A percentile compares a stretch with the other conserved stretches of the same genome.
These are phyloP conservation scores for Apamea monoglypha DNA, from an alignment of 2,888 invertebrate genomes.

Conservation along the genomic window DNA sequence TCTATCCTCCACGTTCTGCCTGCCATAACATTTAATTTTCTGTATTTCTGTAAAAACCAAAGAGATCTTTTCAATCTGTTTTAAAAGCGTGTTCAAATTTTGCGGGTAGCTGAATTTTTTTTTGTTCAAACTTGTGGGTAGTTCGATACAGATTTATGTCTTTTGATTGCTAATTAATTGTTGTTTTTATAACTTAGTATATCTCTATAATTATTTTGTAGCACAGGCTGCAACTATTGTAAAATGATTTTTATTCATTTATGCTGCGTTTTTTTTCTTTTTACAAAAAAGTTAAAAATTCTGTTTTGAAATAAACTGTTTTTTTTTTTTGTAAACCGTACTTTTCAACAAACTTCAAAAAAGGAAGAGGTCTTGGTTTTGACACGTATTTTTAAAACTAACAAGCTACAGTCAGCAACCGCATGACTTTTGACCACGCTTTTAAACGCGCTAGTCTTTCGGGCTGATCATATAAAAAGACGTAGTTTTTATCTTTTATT, in stretches of 20 bases:
- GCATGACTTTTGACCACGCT: slow-evolving; percentile 54
- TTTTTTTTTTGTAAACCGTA: neutral
- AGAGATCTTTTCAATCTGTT: slow-evolving; percentile 64
- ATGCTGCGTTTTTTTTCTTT: too few species aligned
- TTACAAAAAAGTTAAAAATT: too few species aligned
- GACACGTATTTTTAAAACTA: neutral
- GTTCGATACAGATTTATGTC: neutral
- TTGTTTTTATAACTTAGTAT: neutral
- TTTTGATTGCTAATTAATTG: neutral
- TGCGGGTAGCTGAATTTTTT: slow-evolving; percentile 16
- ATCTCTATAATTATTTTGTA: neutral
- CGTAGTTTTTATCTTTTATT: slow-evolving; percentile 57
- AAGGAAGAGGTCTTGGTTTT: neutral
- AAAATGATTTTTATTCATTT: neutral
- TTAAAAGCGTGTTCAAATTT: slow-evolving; percentile 63
- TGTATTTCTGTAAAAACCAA: slow-evolving; percentile 68
- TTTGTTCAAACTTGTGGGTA: neutral
- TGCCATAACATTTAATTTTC: slow-evolving; percentile 64
- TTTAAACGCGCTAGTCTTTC: slow-evolving; percentile 64
- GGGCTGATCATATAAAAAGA: slow-evolving; percentile 65
- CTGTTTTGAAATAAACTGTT: neutral
- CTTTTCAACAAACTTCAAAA: neutral
- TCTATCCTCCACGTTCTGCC: slow-evolving; percentile 41
- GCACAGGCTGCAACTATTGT: neutral
- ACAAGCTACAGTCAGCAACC: neutral